Evolutionary conservation across 1,140 invertebrate species (phyloP).

Genomic region (Sogatella furcifera): DNA sequence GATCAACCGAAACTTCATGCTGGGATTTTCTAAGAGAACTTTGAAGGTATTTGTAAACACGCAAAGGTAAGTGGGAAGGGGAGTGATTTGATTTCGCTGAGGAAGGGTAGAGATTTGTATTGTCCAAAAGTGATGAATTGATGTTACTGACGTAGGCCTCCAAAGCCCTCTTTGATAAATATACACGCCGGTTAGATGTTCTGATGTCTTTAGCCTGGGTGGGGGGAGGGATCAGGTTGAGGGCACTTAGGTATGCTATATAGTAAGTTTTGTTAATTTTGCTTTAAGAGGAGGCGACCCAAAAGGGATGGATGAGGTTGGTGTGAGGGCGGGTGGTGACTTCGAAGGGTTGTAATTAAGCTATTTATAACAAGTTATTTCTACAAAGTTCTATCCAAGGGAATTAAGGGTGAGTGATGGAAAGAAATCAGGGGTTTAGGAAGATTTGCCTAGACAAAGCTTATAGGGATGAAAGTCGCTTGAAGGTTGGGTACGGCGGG

Average conservation of each 20-base stretch:
- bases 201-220: neutral
- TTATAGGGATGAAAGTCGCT: neutral
- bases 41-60: no score
- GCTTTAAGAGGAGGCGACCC: neutral
- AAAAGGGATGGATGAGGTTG: conserved; percentile 3
- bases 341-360: conserved; percentile 11
- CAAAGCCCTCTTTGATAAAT: conserved; percentile 1
- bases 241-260: conserved; percentile 2
- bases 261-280: conserved; percentile 14
- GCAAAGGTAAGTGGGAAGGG: no score
- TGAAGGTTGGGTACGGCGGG: no score
- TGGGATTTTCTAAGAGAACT: no score
- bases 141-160: neutral
- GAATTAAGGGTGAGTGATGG: neutral
- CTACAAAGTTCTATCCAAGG: conserved; percentile 9
- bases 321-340: conserved; percentile 6
- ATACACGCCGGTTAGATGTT: neutral
- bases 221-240: neutral
- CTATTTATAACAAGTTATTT: conserved; percentile 16
- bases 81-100: no score
- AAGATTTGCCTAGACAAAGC: neutral
- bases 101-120: no score
- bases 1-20: no score
- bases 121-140: no score
- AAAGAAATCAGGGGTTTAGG: neutral